Conservation (phyloP, 2,888 invertebrate species). For the Euplagia quadripunctaria region DNA sequence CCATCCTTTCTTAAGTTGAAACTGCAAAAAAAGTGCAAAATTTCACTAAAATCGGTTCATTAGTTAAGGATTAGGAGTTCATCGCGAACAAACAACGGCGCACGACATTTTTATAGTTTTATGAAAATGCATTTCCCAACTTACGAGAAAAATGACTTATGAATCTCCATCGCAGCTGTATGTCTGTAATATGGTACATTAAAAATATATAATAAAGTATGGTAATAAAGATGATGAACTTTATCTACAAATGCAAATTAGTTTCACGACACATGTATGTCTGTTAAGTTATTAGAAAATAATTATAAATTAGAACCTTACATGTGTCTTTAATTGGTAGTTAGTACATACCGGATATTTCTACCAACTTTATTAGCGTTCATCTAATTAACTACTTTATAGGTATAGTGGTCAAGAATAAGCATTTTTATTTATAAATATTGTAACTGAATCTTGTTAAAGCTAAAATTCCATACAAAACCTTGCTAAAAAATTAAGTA, state of each 20-base stretch:
- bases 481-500: background rate
- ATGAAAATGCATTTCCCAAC: too few species aligned
- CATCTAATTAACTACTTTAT: background rate
- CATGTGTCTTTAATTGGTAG: slow-evolving; percentile 15
- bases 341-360: slow-evolving; percentile 20
- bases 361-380: background rate
- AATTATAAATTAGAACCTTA: slow-evolving; percentile 24
- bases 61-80: too few species aligned
- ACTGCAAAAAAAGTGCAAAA: too few species aligned
- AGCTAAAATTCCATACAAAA: background rate
- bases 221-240: slow-evolving; percentile 29
- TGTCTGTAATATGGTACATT: slow-evolving; percentile 16
- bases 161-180: background rate
- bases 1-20: too few species aligned
- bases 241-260: slow-evolving; percentile 39
- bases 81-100: too few species aligned
- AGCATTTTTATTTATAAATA: background rate
- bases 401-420: background rate
- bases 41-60: too few species aligned
- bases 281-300: slow-evolving; percentile 16
- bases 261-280: slow-evolving; percentile 19
- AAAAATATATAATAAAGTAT: slow-evolving; percentile 28
- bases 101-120: too few species aligned
- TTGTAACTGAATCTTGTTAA: background rate
- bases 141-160: too few species aligned